Evolutionary conservation across 2,888 invertebrate species (phyloP).

Genomic region (Acanthosoma haemorrhoidale): DNA sequence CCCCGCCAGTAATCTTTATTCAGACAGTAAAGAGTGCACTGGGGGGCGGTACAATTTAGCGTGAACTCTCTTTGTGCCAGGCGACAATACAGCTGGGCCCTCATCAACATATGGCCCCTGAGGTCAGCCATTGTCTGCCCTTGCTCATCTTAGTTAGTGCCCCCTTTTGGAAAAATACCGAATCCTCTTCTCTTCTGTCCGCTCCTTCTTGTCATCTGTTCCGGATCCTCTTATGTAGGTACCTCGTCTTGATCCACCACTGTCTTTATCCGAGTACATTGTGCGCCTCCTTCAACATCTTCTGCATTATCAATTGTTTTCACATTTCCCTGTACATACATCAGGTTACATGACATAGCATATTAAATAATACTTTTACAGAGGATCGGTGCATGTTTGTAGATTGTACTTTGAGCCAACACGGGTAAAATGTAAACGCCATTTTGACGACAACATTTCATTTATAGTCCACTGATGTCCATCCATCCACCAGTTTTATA

Average conservation of each 20-base stretch:
- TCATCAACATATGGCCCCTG: slow-evolving; percentile 17
- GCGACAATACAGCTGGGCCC: neutral
- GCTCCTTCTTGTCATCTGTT: neutral
- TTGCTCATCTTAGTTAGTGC: neutral
- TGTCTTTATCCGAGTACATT: neutral
- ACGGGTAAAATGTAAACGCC: too few species aligned
- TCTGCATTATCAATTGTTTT: too few species aligned
- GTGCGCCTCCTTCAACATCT: neutral
- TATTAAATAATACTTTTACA: too few species aligned
- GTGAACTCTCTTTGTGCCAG: neutral
- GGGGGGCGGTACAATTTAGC: slow-evolving; percentile 17
- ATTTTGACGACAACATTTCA: too few species aligned
- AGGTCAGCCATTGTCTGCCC: slow-evolving; percentile 2
- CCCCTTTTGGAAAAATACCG: too few species aligned
- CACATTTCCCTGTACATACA: too few species aligned
- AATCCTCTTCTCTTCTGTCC: neutral
- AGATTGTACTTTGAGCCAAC: too few species aligned
- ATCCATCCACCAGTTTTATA: too few species aligned
- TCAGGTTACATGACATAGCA: too few species aligned
- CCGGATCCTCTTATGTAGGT: neutral
- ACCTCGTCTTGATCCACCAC: neutral
- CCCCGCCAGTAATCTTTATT: neutral
- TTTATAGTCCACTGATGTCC: too few species aligned
- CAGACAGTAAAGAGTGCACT: neutral
- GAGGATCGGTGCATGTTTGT: too few species aligned